Base-by-base conservation (phyloP, 2,797 vertebrate species). In the Novumbra hubbsi region DNA sequence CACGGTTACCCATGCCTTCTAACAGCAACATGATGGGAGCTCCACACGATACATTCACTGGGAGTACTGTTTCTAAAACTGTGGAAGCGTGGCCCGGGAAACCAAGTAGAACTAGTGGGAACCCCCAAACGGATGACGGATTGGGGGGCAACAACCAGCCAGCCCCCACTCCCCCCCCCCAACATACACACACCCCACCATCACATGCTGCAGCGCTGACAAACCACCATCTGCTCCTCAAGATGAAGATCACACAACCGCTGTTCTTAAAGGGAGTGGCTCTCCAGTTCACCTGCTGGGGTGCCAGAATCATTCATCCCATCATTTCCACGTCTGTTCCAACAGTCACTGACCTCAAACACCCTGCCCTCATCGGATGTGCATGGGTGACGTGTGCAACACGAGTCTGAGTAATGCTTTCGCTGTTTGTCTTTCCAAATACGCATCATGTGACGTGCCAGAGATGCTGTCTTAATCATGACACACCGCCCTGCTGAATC, bases 301-400 rank as follows among this genome's bases (percentile, higher is more conserved):
- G 74, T 68, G 80, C 74, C 77, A 74, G 67, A 81, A 80, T 90
- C 82, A 83, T 76, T 88, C 85, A 84, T 82, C 75, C 60, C 77
- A 24, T 74, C 73, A 77, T 84, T 82, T 76, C 50, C 62, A 75
- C 77, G 41, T 50, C 45, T 57, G 48, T 83, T 79, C 75, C 21
- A 60, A 60, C 21, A 24, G 21, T 4, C 55, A 12, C 12, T 14
- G 21, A 24, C 55, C 55, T 60, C 21, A 88, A 88, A 86, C 85
- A 84, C 73, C 49, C 75, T 77, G 75, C 45, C 69, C 50, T 17
- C 38, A 84, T 86, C 81, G 63, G 78, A 82, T 77, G 74, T 73
- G 70, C 74, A 69, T 64, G n/a, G 9, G 9, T 27, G 81, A 75
- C 74, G 71, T 38, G 70, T 17, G 45, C 62, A 16, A 30, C 57